phyloP scores from a whole-genome alignment of 2,888 invertebrate genomes.

The Eucera pruinosa region DNA sequence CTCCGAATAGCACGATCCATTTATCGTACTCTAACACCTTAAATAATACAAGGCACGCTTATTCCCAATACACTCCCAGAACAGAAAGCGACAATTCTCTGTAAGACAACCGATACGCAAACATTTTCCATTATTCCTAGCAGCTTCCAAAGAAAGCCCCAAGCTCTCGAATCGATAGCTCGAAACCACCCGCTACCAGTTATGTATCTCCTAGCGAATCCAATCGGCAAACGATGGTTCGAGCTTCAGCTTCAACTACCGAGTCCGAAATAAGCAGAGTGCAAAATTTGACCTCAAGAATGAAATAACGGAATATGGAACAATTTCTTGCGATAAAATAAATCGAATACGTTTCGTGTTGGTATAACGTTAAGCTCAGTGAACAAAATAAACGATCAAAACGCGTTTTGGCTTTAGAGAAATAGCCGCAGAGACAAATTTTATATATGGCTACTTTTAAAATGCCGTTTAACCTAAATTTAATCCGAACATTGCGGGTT shows the following conservation, averaged over 20 bases:
- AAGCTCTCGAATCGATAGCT: not conserved
- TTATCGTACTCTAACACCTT: too few relatives aligned
- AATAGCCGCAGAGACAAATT: too few relatives aligned
- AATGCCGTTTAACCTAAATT: too few relatives aligned
- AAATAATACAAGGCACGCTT: not conserved
- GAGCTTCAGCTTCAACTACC: slow-evolving; percentile 7
- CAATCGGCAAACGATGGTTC: slow-evolving; percentile 27
- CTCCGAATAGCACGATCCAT: too few relatives aligned
- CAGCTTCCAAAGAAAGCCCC: not conserved
- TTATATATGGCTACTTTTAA: too few relatives aligned
- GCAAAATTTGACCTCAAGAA: not conserved
- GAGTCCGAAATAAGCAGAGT: slow-evolving; percentile 7
- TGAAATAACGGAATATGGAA: not conserved
- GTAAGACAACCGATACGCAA: not conserved
- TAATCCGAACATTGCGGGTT: too few relatives aligned
- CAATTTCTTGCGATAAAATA: not conserved
- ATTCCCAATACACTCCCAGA: not conserved
- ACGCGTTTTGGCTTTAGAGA: too few relatives aligned
- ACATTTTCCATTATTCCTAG: slow-evolving; percentile 9
- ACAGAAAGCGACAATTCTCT: not conserved
- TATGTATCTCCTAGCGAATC: slow-evolving; percentile 11
- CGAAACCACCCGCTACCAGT: slow-evolving; percentile 11
- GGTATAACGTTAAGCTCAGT: too few relatives aligned
- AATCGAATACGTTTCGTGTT: not conserved
- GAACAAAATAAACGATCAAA: too few relatives aligned